phyloP scores from a whole-genome alignment of 2,113 vertebrate species.

The Eublepharis macularius region DNA sequence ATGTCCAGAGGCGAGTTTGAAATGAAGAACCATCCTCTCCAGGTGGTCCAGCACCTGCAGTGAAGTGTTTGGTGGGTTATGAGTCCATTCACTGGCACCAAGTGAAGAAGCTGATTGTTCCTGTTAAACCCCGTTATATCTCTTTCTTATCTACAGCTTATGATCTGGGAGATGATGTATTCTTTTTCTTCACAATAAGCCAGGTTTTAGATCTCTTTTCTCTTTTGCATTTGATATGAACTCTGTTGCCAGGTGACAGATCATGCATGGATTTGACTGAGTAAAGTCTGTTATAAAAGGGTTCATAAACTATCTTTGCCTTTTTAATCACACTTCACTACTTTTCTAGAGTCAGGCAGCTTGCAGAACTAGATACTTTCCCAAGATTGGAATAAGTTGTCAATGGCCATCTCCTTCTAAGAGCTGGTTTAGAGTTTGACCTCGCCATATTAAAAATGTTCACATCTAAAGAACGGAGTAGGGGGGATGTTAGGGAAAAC shows the following conservation, averaged over 20 bases:
- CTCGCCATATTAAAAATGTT: background rate
- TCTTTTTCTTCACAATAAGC: background rate
- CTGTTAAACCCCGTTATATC: background rate
- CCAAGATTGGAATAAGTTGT: background rate
- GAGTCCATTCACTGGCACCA: background rate
- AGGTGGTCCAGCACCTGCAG: background rate
- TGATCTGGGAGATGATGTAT: constrained; percentile 8
- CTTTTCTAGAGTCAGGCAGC: constrained; percentile 17
- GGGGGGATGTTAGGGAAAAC: background rate
- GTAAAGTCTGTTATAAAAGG: constrained; percentile 8
- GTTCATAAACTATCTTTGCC: background rate
- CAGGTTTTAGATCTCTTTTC: background rate
- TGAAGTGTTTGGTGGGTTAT: background rate
- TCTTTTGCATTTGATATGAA: constrained; percentile 3
- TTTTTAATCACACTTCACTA: constrained; percentile 23
- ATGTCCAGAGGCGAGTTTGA: background rate
- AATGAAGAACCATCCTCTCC: constrained; percentile 11
- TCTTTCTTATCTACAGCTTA: constrained; percentile 14
- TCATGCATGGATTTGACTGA: background rate
- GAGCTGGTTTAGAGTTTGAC: background rate
- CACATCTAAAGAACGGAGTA: background rate
- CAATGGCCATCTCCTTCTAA: background rate
- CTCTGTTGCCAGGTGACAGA: constrained; percentile 34
- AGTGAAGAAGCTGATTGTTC: background rate
- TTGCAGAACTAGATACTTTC: background rate